phyloP scores from a whole-genome alignment of 2,113 vertebrate species.

The Lucifuga dentata region DNA sequence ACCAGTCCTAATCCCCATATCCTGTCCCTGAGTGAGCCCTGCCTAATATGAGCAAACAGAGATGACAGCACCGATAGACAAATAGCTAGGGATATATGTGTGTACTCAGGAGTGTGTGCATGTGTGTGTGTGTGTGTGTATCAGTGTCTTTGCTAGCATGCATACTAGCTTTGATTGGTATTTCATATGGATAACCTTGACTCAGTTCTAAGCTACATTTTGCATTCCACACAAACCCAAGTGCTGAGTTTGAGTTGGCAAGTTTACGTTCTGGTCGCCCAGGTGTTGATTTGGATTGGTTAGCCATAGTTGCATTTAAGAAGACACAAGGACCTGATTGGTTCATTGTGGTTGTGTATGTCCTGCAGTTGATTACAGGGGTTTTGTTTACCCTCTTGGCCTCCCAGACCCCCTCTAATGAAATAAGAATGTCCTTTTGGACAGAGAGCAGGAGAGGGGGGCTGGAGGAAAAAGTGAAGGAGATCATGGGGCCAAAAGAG shows the following conservation, averaged over 20 bases:
- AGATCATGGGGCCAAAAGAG: conserved; percentile 63
- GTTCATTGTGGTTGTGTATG: conserved; percentile 64
- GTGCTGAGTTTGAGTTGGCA: conserved; percentile 69
- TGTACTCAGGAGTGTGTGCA: conserved; percentile 18
- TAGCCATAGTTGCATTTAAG: conserved; percentile 44
- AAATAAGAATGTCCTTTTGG: conserved; percentile 76
- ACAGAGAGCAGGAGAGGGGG: conserved; percentile 59
- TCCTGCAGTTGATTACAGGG: conserved; percentile 73
- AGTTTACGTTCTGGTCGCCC: conserved; percentile 54
- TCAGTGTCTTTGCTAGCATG: conserved; percentile 31
- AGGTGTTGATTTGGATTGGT: conserved; percentile 69
- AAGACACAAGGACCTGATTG: conserved; percentile 62
- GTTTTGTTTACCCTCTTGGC: conserved; percentile 80
- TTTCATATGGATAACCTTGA: conserved; percentile 51
- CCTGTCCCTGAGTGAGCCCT: conserved; percentile 81
- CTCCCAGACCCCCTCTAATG: conserved; percentile 62
- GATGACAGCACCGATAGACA: conserved; percentile 81
- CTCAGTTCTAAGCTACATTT: conserved; percentile 46
- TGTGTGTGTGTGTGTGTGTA: conserved; percentile 20
- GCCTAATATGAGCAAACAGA: conserved; percentile 82
- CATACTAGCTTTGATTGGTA: conserved; percentile 41
- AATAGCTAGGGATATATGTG: conserved; percentile 56
- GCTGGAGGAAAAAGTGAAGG: conserved; percentile 61
- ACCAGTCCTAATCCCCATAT: conserved; percentile 81
- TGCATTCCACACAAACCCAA: conserved; percentile 52